Base-by-base conservation (phyloP, 2,113 vertebrate species). In the Coracopsis vasa region DNA sequence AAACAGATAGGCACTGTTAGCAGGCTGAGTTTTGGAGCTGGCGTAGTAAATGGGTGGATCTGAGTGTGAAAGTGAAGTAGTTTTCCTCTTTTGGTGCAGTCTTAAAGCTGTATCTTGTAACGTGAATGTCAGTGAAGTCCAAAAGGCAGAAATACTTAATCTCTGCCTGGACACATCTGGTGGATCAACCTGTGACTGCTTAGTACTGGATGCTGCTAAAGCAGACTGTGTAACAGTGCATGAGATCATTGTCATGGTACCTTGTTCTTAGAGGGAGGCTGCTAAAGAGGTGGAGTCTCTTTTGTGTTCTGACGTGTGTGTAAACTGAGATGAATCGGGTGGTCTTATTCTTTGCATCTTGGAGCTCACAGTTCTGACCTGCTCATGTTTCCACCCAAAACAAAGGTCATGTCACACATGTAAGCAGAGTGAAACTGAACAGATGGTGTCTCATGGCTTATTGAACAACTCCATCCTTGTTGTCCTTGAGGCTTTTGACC, bases 401-500 rank as follows among this genome's bases (percentile, higher is more conserved):
- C 84, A 73, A 44, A 41, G 64, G 48, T 77, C 65, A 48, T 45
- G 75, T 82, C 80, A 48, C 51, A 7, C 24, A 1, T n/a, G 31
- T 14, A 39, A 70, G 64, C 79, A 17, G 86, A 53, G 74, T 3
- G 60, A 56, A 86, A 6, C 41, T 0, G 16, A 80, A 3, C 77
- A 91, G 90, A 71, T 92, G 88, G 75, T 86, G 91, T 78, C 67
- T 88, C 82, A 8, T 73, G 86, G 5, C 45, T 80, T 89, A 35
- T 27, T 91, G 61, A 89, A 1, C 75, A 47, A 2, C 39, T 58
- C 64, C 69, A 62, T 17, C 72, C 80, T 74, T 5, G 5, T 10
- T 90, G 88, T 80, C 82, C 80, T 86, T 83, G 71, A 83, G 80
- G 79, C 64, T 82, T 95, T 50, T 93, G 42, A 93, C 95, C 67